Base-by-base conservation (phyloP, 1,140 invertebrate species). In the Atta colombica region DNA sequence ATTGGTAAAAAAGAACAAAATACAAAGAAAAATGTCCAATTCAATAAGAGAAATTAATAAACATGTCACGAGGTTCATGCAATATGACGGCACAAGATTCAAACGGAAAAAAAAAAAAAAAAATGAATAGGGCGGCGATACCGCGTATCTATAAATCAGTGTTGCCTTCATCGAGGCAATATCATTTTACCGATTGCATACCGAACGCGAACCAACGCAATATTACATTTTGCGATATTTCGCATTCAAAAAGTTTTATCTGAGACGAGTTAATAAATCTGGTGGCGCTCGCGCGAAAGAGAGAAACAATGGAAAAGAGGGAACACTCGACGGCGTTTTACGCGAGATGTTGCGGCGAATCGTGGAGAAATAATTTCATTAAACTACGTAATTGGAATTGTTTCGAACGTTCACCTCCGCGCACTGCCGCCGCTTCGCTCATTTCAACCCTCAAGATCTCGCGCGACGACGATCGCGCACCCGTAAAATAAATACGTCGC, bases 201-300 rank as follows among this genome's bases (percentile, higher is more conserved):
- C 49, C 53, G 69, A 82, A 82, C 58, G 91, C 88, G 88, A 90
- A 87, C 91, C 89, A 78, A 84, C 77, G 68, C 88, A 86, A 75
- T 85, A 89, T 91, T 90, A 90, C 58, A 61, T 60, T 86, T 92
- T 81, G 86, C 77, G 65, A 81, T 71, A 69, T 55, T 87, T 74
- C 75, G 86, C 60, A 39, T 88, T 91, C 91, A 92, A 89, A 88
- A 89, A 91, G 87, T 89, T 86, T 89, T 87, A 89, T 78, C 65
- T 55, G 77, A 81, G 77, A 88, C 86, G 88, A 90, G 87, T 92
- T 90, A 89, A 90, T 89, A 84, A 90, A 87, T 87, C 77, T 75
- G 77, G 88, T 86, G 86, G 87, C 88, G 89, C 86, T 12, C 21
- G 39, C 86, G n/a, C 51, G 49, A 45, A 55, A 60, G 25, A 63